Percentiles rank a stretch among this genome's conserved stretches.
phyloP scores from a whole-genome alignment of 1,140 invertebrate species.

The Odontomachus brunneus region DNA sequence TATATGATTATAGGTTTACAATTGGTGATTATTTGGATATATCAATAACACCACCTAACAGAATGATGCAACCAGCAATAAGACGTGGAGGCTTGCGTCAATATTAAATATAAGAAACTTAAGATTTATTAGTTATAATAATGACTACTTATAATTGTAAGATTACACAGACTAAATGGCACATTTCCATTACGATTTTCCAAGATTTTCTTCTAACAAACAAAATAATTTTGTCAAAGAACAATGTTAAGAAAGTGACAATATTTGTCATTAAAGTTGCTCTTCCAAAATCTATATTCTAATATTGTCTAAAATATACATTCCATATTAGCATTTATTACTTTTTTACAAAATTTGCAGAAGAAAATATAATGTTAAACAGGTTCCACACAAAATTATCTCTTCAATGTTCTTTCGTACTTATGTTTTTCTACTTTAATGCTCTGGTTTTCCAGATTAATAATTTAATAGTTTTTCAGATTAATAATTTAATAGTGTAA shows the following conservation, averaged over 20 bases:
- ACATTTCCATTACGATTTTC: slow-evolving; percentile 87
- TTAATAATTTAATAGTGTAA: too few relatives aligned
- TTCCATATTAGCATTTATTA: too few relatives aligned
- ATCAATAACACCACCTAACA: slow-evolving; percentile 95
- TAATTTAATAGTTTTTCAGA: too few relatives aligned
- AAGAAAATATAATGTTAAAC: too few relatives aligned
- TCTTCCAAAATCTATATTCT: too few relatives aligned
- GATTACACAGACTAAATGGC: slow-evolving; percentile 97
- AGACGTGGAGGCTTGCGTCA: slow-evolving; percentile 87
- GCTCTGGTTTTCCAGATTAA: too few relatives aligned
- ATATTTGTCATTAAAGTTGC: background rate
- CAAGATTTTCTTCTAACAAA: slow-evolving; percentile 15
- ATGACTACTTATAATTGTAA: slow-evolving; percentile 92
- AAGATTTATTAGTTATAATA: slow-evolving; percentile 21
- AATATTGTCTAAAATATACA: too few relatives aligned
- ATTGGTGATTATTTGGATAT: slow-evolving; percentile 99
- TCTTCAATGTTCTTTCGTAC: too few relatives aligned
- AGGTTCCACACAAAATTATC: too few relatives aligned
- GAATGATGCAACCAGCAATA: slow-evolving; percentile 88
- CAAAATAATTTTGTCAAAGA: background rate
- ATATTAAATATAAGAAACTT: slow-evolving; percentile 79
- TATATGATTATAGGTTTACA: slow-evolving; percentile 89
- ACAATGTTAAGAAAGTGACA: background rate
- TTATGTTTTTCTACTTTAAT: too few relatives aligned
- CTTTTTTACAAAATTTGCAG: too few relatives aligned